Base-by-base conservation (phyloP, 2,113 vertebrate genomes). In the Pithys albifrons region DNA sequence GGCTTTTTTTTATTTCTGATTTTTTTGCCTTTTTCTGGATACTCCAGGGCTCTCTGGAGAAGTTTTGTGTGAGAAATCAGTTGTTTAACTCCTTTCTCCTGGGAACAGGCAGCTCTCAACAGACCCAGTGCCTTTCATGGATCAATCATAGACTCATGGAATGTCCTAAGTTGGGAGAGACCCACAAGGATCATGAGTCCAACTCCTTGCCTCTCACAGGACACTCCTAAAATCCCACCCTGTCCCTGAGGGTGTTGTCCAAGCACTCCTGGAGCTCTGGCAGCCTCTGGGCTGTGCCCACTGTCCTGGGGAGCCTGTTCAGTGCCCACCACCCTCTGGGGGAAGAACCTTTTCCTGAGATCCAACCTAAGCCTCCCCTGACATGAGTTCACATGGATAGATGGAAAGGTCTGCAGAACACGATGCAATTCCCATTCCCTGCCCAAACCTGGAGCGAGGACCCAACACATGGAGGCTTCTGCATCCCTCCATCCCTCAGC, bases 231-330 rank as follows among this genome's bases (percentile, higher is more conserved):
- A 64, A 29, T 46, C 65, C 64, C 72, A 77, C 1, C 25, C 22
- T 49, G 35, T 23, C 4, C 22, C 35, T 73, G 33, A 10, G 31
- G 37, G 31, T 0, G 0, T 1, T 59, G 24, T 18, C 46, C 78
- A 61, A 62, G 27, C 0, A 0, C 55, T 62, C 24, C 71, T 76
- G n/a, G 46, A 67, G 61, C 77, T 82, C 28, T 59, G 77, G 52
- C 61, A 52, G 69, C 69, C 9, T 67, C 2, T 0, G 37, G 52
- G 31, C 11, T 0, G 4, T 46, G 28, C 7, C 74, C 48, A 35
- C 62, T 58, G 62, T 29, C 49, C 57, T 62, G 31, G 27, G 54
- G 25, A 51, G 45, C 19, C 28, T 27, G 61, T 4, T 10, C 71
- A 75, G 71, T 85, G 61, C 57, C 61, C 18, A 33, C 27, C 37